These are phyloP conservation scores for Mesocentrotus franciscanus DNA, from an alignment of 53 echinoderm and acorn worm genomes.

Conservation along the genomic window DNA sequence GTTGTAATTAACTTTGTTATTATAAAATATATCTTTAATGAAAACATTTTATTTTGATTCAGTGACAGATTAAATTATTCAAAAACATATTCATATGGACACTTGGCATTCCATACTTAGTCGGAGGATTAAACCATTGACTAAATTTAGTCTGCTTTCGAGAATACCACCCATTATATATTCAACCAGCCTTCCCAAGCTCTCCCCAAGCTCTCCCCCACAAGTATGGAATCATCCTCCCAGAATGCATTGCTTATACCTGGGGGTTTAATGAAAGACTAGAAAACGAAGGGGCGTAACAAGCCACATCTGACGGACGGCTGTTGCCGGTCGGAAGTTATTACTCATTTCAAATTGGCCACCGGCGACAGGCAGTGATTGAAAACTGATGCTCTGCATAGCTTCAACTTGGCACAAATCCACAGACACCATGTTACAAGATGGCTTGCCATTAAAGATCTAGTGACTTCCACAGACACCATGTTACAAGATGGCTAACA, in stretches of 20 bases:
- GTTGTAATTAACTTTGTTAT: no score
- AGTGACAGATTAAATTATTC: no score
- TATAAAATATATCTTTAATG: no score
- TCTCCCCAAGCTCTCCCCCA: not conserved
- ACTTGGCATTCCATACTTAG: no score
- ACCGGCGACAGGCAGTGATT: conserved; percentile 65
- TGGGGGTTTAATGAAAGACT: conserved; percentile 32
- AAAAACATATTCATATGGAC: no score
- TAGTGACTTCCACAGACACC: not conserved
- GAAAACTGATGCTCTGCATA: conserved; percentile 54
- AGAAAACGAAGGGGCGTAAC: conserved; percentile 59
- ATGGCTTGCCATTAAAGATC: not conserved
- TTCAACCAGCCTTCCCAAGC: not conserved
- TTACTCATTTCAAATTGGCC: conserved; percentile 66
- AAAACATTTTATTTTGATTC: no score
- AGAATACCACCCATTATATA: no score
- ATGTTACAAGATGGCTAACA: not conserved
- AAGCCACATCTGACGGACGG: conserved; percentile 65
- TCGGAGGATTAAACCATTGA: no score
- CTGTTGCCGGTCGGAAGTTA: conserved; percentile 66
- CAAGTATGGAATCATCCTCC: conserved; percentile 2
- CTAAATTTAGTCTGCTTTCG: no score
- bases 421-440: conserved; percentile 21
- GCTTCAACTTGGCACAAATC: conserved; percentile 46
- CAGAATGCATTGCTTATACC: conserved; percentile 27